Evolutionary conservation across 2,797 vertebrate species (phyloP).

Genomic region (Pantherophis alleghaniensis): DNA sequence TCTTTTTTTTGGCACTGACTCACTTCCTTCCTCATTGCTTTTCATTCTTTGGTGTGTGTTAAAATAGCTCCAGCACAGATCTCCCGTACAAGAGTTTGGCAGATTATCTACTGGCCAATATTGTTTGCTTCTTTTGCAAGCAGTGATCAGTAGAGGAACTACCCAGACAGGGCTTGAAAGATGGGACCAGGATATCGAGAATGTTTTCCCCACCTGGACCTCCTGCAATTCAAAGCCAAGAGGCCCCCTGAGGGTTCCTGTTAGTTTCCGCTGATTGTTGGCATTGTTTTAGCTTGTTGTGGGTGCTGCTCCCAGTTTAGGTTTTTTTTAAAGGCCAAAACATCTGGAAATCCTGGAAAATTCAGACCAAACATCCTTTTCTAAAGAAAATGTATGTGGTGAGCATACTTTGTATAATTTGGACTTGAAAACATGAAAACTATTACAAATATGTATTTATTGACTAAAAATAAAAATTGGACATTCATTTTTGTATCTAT

Average conservation of each 20-base stretch:
- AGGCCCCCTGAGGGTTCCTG: neutral
- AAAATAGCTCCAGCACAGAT: neutral
- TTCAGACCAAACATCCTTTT: rapidly evolving
- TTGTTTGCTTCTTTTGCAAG: neutral
- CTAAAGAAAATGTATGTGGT: neutral
- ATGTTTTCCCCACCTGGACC: neutral
- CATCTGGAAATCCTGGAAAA: constrained; percentile 16
- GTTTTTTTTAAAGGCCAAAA: neutral
- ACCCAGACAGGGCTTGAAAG: rapidly evolving
- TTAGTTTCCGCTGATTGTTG: neutral
- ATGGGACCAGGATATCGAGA: neutral
- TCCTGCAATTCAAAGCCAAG: rapidly evolving
- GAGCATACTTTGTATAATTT: no score
- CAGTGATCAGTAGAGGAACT: rapidly evolving
- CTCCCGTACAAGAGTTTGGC: neutral
- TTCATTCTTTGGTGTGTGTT: neutral
- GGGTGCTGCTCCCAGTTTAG: neutral
- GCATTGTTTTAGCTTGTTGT: constrained; percentile 13
- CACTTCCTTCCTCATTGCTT: constrained; percentile 48
- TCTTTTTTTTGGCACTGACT: constrained; percentile 45
- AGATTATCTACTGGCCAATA: neutral
- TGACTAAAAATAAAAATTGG: neutral
- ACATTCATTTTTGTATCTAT: neutral
- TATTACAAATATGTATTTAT: neutral
- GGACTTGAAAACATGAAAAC: neutral